Conservation (phyloP, 2,888 invertebrate species). For the Thereva nobilitata region DNA sequence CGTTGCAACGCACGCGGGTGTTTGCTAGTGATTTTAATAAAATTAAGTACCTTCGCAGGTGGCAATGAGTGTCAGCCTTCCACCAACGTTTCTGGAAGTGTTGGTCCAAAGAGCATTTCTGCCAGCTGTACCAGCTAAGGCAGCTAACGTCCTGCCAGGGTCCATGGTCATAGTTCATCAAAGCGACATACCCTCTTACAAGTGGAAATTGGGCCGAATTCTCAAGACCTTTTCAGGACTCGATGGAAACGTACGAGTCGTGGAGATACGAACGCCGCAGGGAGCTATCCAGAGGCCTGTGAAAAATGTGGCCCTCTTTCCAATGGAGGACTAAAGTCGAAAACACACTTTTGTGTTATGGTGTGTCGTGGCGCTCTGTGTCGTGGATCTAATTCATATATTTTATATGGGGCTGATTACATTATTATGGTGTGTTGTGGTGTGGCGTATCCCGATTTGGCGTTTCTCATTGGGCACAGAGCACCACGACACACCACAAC, state of each 20-base stretch:
- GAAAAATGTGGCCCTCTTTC: not conserved
- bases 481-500: no score
- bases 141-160: not conserved
- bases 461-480: no score
- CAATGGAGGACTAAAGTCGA: not conserved
- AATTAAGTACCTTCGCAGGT: not conserved
- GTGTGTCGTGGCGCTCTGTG: no score
- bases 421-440: no score
- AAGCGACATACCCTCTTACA: slow-evolving; percentile 3
- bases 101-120: slow-evolving; percentile 8
- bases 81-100: slow-evolving; percentile 10
- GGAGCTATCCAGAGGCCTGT: not conserved
- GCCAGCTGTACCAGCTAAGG: slow-evolving; percentile 2
- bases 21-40: not conserved
- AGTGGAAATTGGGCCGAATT: slow-evolving; percentile 7
- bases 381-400: no score
- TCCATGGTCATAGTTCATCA: slow-evolving; percentile 8
- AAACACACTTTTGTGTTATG: no score
- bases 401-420: no score
- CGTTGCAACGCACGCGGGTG: not conserved
- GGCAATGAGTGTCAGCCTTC: slow-evolving; percentile 1
- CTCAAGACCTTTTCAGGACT: not conserved
- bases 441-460: no score
- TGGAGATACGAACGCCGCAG: not conserved
- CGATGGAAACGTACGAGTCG: not conserved